Evolutionary conservation across 1,140 invertebrate genomes (phyloP).

Genomic region (Lepidurus apus): DNA sequence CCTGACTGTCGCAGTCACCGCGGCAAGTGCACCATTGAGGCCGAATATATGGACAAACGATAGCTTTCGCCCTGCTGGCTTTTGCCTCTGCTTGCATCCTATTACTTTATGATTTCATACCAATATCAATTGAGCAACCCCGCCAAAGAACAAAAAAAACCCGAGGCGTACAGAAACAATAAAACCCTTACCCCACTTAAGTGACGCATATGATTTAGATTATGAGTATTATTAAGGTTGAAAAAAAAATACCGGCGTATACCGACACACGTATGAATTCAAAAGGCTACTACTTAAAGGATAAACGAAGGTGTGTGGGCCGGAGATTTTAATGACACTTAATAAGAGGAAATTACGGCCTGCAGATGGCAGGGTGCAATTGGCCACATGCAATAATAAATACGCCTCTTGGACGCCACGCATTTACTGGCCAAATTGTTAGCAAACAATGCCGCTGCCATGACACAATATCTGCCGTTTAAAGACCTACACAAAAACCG

Average conservation of each 20-base stretch:
- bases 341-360: background rate
- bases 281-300: no score
- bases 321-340: background rate
- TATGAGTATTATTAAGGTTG: no score
- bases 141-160: background rate
- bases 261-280: no score
- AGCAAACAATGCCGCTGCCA: background rate
- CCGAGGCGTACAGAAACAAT: background rate
- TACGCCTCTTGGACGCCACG: background rate
- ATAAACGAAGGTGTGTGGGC: background rate
- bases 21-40: constrained; percentile 39
- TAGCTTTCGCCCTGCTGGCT: constrained; percentile 39
- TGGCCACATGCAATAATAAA: background rate
- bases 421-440: background rate
- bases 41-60: constrained; percentile 40
- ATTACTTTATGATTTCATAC: constrained; percentile 32
- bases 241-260: no score
- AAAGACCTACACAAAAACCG: background rate
- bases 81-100: constrained; percentile 32
- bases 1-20: constrained; percentile 35
- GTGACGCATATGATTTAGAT: no score
- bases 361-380: background rate
- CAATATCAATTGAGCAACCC: constrained; percentile 9
- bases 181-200: background rate
- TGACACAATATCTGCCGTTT: background rate